Evolutionary conservation across 1,140 invertebrate species (phyloP), one percentile per base, ranked within the genome.

Genomic region (Drosophila willistoni): DNA sequence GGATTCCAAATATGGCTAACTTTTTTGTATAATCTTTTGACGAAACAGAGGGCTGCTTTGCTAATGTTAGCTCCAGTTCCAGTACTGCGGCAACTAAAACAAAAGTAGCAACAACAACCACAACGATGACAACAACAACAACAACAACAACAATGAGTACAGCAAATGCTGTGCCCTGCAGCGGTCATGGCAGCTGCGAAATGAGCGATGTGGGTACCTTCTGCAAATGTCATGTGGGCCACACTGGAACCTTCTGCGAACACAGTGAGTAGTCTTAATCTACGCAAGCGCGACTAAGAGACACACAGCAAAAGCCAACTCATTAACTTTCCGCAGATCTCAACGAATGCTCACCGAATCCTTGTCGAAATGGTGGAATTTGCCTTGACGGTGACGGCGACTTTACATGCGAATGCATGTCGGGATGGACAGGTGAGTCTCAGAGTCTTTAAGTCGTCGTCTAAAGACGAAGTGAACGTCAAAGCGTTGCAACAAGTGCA

Each of bases 161-260:
- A 90, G 91, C 56, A 90, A 93, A 93, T 36, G 92, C 91, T 0
- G 90, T 92, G 42, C 93, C 93, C 22, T 98, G 97, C 86, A 96
- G 96, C 55, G 95, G 96, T 39, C 96, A 97, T 90, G 96, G 96
- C 42, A 95, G 95, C 81, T 97, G 96, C 81, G 93, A 95, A 47
- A 94, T 93, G 72, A 92, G 94, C 41, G 94, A 94, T 44, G 95
- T 93, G 85, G 94, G 94, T 61, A 95, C 94, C 76, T 93, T 93
- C 77, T 97, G 97, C 92, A 93, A 94, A 61, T 98, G 97, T 90
- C 93, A 95, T 73, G 93, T 95, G 3, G 97, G 97, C 12, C 97
- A 96, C 87, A 95, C 95, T 13, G 96, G 96, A 64, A 94, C 94
- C 83, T 96, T 94, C 77, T 96, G 95, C 79, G 95, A 96, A 91